phyloP scores from a whole-genome alignment of 2,888 invertebrate genomes.

The Saturnia pavonia region DNA sequence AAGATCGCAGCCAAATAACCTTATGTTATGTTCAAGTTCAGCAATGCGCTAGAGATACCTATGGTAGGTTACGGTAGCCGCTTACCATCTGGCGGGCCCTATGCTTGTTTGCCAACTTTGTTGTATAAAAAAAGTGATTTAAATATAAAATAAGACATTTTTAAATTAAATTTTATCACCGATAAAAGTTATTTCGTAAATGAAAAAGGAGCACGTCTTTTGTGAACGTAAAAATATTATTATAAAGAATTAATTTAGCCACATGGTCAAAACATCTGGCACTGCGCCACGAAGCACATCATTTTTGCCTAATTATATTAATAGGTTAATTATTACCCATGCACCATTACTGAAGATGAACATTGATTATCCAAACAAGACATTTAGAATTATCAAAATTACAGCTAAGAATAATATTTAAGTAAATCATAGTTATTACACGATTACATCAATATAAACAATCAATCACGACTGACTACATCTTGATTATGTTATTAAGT shows the following conservation, averaged over 20 bases:
- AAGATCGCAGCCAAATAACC: too few species aligned
- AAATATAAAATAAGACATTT: too few species aligned
- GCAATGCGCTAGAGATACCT: too few species aligned
- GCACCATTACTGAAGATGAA: not conserved
- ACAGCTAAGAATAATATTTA: slow-evolving; percentile 27
- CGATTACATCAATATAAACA: slow-evolving; percentile 49
- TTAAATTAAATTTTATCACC: too few species aligned
- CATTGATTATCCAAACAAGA: not conserved
- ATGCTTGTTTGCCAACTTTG: too few species aligned
- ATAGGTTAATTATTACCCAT: not conserved
- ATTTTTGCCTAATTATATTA: not conserved
- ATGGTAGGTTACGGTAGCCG: too few species aligned
- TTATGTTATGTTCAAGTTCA: too few species aligned
- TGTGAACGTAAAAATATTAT: not conserved
- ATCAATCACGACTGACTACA: slow-evolving; percentile 57
- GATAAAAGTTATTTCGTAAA: too few species aligned
- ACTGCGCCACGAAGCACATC: not conserved
- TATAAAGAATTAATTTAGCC: not conserved
- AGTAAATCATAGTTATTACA: slow-evolving; percentile 50
- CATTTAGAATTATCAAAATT: slow-evolving; percentile 6
- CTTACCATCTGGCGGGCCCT: too few species aligned
- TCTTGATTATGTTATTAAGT: slow-evolving; percentile 71
- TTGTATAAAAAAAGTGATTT: too few species aligned
- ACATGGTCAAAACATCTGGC: slow-evolving; percentile 6
- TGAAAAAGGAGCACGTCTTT: not conserved